Conservation (phyloP, 1,140 invertebrate genomes). For the Aphaenogaster rudis region DNA sequence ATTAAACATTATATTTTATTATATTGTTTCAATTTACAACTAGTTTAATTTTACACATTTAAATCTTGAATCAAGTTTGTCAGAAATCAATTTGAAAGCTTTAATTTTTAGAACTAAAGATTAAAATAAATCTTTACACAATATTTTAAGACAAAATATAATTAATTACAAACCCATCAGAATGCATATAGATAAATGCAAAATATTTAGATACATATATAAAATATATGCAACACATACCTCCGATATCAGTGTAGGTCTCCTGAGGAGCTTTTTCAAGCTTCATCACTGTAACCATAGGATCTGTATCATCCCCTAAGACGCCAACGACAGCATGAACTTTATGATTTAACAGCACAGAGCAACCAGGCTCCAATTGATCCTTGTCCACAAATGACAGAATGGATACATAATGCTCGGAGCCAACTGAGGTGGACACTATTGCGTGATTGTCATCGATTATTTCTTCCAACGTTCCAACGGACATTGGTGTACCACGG, state of each 20-base stretch:
- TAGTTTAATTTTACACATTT: background rate
- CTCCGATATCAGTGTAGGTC: slow-evolving; percentile 99
- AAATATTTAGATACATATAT: background rate
- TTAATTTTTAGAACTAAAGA: background rate
- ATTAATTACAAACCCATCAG: background rate
- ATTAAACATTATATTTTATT: slow-evolving; percentile 22
- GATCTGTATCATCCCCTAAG: slow-evolving; percentile 99
- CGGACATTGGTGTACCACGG: slow-evolving; percentile 99
- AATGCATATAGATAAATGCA: slow-evolving; percentile 8
- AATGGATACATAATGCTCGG: slow-evolving; percentile 99
- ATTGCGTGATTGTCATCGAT: slow-evolving; percentile 99
- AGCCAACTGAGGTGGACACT: slow-evolving; percentile 99
- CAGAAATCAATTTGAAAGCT: background rate
- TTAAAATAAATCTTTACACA: background rate
- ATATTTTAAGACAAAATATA: slow-evolving; percentile 1
- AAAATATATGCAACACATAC: slow-evolving; percentile 72
- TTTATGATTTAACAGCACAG: slow-evolving; percentile 99
- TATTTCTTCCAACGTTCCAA: slow-evolving; percentile 99
- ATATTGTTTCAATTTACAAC: background rate
- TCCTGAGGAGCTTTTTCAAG: slow-evolving; percentile 99
- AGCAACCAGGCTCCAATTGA: slow-evolving; percentile 99
- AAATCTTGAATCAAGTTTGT: background rate
- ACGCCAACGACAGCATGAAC: slow-evolving; percentile 99
- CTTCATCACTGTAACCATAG: slow-evolving; percentile 99
- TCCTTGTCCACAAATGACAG: slow-evolving; percentile 99